Conservation (phyloP, 2,797 vertebrate species). For the Hippopotamyrus pictus region DNA sequence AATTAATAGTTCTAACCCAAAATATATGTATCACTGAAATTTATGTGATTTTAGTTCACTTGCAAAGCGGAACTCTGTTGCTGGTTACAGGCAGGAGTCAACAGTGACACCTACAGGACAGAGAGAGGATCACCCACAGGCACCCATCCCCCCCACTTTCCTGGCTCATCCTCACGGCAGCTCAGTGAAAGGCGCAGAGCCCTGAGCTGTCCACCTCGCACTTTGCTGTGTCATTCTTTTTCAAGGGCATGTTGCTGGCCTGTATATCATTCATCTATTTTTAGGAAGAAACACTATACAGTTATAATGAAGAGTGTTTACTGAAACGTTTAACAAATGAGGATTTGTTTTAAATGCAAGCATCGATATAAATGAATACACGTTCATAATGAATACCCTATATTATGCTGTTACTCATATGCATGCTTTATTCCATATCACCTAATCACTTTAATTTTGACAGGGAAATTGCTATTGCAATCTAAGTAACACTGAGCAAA, state of each 20-base stretch:
- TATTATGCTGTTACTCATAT: neutral
- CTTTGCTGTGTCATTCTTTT: slow-evolving; percentile 8
- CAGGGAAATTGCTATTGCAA: neutral
- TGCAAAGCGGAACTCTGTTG: neutral
- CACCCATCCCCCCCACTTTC: neutral
- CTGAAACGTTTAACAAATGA: neutral
- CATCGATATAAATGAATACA: neutral
- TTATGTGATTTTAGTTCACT: neutral
- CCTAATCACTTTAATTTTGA: neutral
- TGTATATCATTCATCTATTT: neutral
- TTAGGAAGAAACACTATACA: neutral
- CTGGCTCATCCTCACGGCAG: neutral
- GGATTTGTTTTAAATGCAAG: neutral
- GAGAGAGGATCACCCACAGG: neutral
- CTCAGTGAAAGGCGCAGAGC: neutral
- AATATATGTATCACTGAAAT: neutral
- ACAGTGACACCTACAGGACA: slow-evolving; percentile 4
- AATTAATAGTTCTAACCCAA: neutral
- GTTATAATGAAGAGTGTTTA: neutral
- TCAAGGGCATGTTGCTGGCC: neutral
- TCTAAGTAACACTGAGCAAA: neutral
- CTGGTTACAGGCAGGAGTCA: neutral
- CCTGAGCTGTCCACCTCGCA: neutral
- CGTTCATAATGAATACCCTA: neutral
- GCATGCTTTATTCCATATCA: neutral